Percentiles rank a stretch among this genome's conserved stretches.
Evolutionary conservation across 2,888 invertebrate species (phyloP).

Genomic region (Sympetrum striolatum): DNA sequence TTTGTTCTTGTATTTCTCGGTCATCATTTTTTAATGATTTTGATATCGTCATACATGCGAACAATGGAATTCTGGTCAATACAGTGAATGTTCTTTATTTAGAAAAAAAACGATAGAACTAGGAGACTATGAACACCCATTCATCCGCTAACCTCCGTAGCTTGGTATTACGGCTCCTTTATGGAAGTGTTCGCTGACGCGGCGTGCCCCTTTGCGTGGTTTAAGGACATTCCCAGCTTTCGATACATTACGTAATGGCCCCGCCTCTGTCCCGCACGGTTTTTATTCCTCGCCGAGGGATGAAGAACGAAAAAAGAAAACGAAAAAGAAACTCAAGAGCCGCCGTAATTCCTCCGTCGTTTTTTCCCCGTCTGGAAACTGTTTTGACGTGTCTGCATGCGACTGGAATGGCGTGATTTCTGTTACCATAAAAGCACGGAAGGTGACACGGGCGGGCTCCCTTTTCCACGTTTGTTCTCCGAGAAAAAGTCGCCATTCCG

Average conservation of each 20-base stretch:
- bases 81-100: no score
- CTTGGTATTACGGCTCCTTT: neutral
- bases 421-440: neutral
- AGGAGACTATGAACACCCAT: neutral
- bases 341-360: neutral
- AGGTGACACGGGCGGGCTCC: neutral
- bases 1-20: no score
- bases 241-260: neutral
- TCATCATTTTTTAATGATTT: no score
- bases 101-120: no score
- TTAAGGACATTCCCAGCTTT: neutral
- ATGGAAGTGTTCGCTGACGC: neutral
- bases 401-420: neutral
- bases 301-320: neutral
- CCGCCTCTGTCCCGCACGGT: neutral
- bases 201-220: neutral
- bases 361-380: neutral
- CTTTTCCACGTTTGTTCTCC: neutral
- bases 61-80: no score
- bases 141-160: neutral
- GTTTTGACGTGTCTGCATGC: neutral
- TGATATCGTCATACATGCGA: no score
- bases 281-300: neutral
- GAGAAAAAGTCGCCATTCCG: neutral
- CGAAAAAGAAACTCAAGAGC: neutral